Conservation (phyloP, 2,888 invertebrate genomes). For the Gastracanthus pulcherrimus region DNA sequence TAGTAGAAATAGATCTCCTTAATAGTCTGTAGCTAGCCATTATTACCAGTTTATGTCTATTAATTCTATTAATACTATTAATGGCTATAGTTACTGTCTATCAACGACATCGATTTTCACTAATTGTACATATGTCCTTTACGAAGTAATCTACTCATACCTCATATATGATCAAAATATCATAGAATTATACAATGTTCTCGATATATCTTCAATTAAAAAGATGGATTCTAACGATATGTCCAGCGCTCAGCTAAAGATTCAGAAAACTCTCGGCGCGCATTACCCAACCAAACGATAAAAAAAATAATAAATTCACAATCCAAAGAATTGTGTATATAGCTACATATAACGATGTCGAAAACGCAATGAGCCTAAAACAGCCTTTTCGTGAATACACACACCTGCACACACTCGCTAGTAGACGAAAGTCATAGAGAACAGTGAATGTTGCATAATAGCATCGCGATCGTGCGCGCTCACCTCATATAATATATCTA, state of each 20-base stretch:
- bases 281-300: neutral
- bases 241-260: neutral
- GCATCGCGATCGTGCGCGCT: neutral
- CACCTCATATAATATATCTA: too few relatives aligned
- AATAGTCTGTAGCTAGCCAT: too few relatives aligned
- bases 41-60: too few relatives aligned
- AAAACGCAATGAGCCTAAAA: slow-evolving; percentile 29
- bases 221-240: neutral
- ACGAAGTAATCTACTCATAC: neutral
- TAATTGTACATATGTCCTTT: too few relatives aligned
- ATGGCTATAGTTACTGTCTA: too few relatives aligned
- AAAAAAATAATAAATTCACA: neutral
- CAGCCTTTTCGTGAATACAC: neutral
- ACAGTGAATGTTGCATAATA: slow-evolving; percentile 47
- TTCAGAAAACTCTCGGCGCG: neutral
- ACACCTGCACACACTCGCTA: neutral
- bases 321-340: neutral
- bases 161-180: neutral
- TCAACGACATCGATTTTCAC: too few relatives aligned
- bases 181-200: neutral
- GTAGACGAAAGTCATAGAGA: slow-evolving; percentile 33
- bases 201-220: neutral
- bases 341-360: neutral
- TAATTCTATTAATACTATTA: too few relatives aligned
- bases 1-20: too few relatives aligned